Base-by-base conservation (phyloP, 2,888 invertebrate genomes). In the Embidobia sp. region DNA sequence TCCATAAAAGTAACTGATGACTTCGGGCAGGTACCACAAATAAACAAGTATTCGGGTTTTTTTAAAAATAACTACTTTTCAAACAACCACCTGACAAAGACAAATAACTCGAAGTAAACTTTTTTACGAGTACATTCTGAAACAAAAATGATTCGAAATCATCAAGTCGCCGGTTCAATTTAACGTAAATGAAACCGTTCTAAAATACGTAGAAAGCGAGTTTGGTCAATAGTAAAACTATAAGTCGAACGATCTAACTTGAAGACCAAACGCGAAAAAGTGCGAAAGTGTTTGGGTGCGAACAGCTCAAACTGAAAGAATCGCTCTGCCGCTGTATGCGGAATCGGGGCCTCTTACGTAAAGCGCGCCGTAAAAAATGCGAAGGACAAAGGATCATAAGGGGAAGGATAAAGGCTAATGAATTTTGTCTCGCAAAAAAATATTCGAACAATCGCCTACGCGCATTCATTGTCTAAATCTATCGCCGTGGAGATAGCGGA, bases 321-420 rank as follows among this genome's bases (percentile, higher is more conserved):
- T 19, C 22, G 19, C n/a, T 33, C 11, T 16, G 22, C 13, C 59
- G 42, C 6, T 8, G 44, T 33, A 44, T 46, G 59, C 44, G 59
- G 59, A 59, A 59, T 59, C 26, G n/a, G 33, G 19, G 59, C 19
- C 33, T 31, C 44, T 63, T 63, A 63, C 40, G 49, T 63, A 63
- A 63, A 37, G 37, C 2, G 4, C 13, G 29, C 11, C 27, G 35
- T 48, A 48, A 67, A 66, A 67, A 57, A 67, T 55, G 48, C 11
- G 67, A 67, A 67, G 67, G 67, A 67, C 67, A 67, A 57, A 67
- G 67, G 55, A 66, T 53, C 51, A 35, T 53, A 44, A 33, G 53
- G 33, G 55, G 57, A 55, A 55, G 55, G 37, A 48, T 57, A 40
- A 18, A 55, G 16, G 31, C 57, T 67, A 67, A 67, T 67, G 57